Percentiles rank a stretch among this genome's conserved stretches.
Evolutionary conservation across 1,140 invertebrate genomes (phyloP).

Genomic region (Venturia canescens): DNA sequence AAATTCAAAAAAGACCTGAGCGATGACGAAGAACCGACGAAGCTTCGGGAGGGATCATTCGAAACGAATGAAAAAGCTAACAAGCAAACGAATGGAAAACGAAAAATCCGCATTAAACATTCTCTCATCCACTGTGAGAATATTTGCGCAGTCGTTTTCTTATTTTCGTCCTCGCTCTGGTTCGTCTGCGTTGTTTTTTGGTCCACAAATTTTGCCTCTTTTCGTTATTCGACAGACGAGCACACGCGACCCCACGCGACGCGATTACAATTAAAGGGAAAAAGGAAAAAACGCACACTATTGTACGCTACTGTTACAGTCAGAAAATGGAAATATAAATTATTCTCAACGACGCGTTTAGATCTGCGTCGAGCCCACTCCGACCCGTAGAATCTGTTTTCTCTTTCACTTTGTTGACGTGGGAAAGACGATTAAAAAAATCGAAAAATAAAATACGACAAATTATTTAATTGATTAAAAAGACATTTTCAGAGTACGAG

Average conservation of each 20-base stretch:
- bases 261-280: background rate
- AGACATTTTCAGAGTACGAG: no score
- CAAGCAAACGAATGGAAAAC: background rate
- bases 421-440: no score
- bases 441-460: no score
- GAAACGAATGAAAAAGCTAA: background rate
- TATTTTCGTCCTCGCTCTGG: background rate
- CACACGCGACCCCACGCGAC: slow-evolving; percentile 4
- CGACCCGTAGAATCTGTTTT: slow-evolving; percentile 12
- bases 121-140: background rate
- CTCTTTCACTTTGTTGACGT: background rate
- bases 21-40: no score
- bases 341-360: background rate
- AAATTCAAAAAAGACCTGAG: background rate
- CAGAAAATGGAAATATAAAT: slow-evolving; percentile 28
- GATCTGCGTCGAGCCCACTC: background rate
- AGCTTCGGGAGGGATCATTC: background rate
- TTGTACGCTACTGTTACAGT: slow-evolving; percentile 31
- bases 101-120: background rate
- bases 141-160: background rate
- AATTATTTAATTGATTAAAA: no score
- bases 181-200: background rate
- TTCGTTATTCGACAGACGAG: background rate
- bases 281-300: background rate
- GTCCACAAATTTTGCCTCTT: background rate